Percentiles rank a stretch among this genome's conserved stretches.
Conservation (phyloP, 2,888 invertebrate species). For the Torymus tubicola region DNA sequence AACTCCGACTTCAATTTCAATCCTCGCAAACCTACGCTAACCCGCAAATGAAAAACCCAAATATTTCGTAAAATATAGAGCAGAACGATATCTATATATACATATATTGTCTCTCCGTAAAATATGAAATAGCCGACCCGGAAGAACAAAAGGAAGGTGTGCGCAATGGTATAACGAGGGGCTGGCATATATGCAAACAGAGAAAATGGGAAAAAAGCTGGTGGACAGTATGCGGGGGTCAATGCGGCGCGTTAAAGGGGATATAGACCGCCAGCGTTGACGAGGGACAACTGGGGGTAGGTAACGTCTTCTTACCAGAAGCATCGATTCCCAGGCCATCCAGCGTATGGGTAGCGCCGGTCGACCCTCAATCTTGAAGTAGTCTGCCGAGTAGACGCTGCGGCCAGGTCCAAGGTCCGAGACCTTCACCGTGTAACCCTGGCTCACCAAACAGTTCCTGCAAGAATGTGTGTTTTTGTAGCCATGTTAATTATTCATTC, state of each 20-base stretch:
- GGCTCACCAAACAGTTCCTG: conserved; percentile 90
- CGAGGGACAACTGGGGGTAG: background rate
- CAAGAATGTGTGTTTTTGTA: conserved; percentile 46
- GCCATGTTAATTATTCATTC: too few relatives aligned
- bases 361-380: conserved; percentile 86
- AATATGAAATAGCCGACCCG: too few relatives aligned
- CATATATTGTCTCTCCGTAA: too few relatives aligned
- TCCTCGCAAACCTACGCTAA: too few relatives aligned
- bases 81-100: too few relatives aligned
- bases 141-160: background rate
- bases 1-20: too few relatives aligned
- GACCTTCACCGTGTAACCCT: conserved; percentile 84
- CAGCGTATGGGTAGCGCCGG: conserved; percentile 87
- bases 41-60: too few relatives aligned
- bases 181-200: background rate
- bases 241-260: conserved; percentile 30
- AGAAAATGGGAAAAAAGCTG: conserved; percentile 49
- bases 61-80: too few relatives aligned
- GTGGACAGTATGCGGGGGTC: background rate
- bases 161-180: background rate
- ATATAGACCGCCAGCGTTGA: background rate
- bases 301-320: conserved; percentile 79
- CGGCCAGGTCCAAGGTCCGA: conserved; percentile 86
- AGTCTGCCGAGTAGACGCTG: conserved; percentile 85
- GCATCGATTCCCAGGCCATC: conserved; percentile 92